Evolutionary conservation across 2,888 invertebrate species (phyloP), one percentile per base, ranked within the genome.

Genomic region (Brachypterus glaber): DNA sequence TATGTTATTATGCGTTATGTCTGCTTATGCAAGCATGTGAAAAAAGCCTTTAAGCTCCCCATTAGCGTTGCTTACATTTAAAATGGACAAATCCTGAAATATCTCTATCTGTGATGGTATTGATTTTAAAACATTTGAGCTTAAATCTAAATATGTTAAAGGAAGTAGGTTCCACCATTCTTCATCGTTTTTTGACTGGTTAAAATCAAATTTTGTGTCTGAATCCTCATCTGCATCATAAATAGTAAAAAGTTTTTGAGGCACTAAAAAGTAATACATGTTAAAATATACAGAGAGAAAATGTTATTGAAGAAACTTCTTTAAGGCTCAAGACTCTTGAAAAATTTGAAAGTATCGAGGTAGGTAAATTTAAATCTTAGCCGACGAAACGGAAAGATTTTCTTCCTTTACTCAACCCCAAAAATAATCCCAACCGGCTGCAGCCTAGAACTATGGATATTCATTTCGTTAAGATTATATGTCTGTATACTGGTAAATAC

Each of bases 161-260:
- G 84, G 79, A 51, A 81, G 78, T 54, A 81, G 77, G 59, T 83
- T 86, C 89, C 89, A 89, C 91, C 91, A 92, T 14, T 58, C 57
- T 45, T 72, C 74, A 46, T 75, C 71, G 27, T 48, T 47, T 33
- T 73, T 71, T 3, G 66, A 60, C 47, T 67, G 68, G 38, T 71
- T 63, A 50, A 78, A 76, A 58, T 79, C 77, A 31, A 78, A 61
- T 45, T 69, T 69, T 4, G 67, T 66, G 30, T 76, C 74, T 48
- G 75, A 70, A 11, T 76, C 75, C 38, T 74, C 73, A 43, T 76
- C 75, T 41, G 77, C 63, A 47, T 81, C 77, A 57, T 84, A 79
- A 54, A 86, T 77, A 49, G 73, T 75, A 74, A 81, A 86, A 42
- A 85, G 71, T 67, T 76, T 77, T 37, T 75, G 73, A 44, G 85